Percentiles rank a stretch among this genome's conserved stretches.
Evolutionary conservation across 2,113 vertebrate species (phyloP).

Genomic region (Aegithalos caudatus): DNA sequence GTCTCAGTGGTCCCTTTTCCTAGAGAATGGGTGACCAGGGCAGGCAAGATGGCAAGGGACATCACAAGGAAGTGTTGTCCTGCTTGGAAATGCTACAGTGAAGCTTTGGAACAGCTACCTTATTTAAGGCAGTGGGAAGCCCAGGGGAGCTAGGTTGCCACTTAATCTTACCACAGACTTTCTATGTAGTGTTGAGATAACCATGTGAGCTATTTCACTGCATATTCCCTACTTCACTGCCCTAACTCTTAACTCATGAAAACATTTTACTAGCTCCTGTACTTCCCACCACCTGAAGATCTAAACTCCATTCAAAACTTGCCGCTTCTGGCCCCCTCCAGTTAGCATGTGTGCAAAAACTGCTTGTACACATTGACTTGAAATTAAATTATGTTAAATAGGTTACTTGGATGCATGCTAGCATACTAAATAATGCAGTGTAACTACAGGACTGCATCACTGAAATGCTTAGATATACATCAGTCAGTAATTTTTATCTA

Average conservation of each 20-base stretch:
- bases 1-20: background rate
- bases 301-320: background rate
- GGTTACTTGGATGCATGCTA: background rate
- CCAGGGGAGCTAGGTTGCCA: background rate
- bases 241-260: background rate
- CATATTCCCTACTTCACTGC: background rate
- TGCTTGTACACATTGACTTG: background rate
- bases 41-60: background rate
- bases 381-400: background rate
- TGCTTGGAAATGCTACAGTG: background rate
- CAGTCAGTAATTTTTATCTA: background rate
- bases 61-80: background rate
- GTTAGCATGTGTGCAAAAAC: background rate
- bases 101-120: background rate
- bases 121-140: background rate
- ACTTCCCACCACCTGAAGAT: background rate
- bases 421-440: background rate
- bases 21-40: background rate
- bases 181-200: rapidly evolving
- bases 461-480: background rate
- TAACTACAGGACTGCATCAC: background rate
- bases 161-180: background rate
- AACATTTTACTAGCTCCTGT: background rate
- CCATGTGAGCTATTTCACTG: background rate
- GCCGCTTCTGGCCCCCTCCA: background rate